A percentile compares a stretch with the other conserved stretches of the same genome.
These are phyloP conservation scores for Myotis findleyi DNA, from an alignment of 2,797 vertebrate genomes.

Conservation along the genomic window DNA sequence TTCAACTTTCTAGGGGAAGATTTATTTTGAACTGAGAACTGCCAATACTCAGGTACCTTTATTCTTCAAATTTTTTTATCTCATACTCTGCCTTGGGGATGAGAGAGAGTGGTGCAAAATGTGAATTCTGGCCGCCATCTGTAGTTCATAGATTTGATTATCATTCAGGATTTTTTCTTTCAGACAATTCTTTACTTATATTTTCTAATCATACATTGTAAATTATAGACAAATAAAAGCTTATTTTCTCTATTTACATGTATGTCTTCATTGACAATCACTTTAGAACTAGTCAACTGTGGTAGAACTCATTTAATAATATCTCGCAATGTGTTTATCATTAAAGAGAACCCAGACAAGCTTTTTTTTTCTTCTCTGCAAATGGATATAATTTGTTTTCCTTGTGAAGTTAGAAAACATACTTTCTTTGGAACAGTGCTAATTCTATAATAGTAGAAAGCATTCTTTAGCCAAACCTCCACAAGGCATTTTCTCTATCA, in stretches of 20 bases:
- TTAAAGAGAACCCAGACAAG: background rate
- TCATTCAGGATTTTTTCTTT: background rate
- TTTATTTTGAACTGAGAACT: slow-evolving; percentile 25
- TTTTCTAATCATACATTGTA: background rate
- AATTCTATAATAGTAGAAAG: background rate
- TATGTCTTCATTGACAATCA: slow-evolving; percentile 7
- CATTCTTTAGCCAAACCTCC: background rate
- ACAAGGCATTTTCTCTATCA: background rate
- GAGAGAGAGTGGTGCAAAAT: background rate
- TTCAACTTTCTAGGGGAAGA: background rate
- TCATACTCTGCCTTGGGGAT: background rate
- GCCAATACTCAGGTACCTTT: background rate
- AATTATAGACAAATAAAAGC: slow-evolving; percentile 28
- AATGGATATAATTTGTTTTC: slow-evolving; percentile 15
- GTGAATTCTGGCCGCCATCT: slow-evolving; percentile 36
- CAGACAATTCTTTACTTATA: background rate
- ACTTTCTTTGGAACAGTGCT: background rate
- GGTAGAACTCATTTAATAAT: slow-evolving; percentile 47
- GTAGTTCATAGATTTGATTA: slow-evolving; percentile 20
- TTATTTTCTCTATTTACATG: slow-evolving; percentile 25
- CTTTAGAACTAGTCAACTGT: slow-evolving; percentile 28
- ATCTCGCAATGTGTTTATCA: background rate
- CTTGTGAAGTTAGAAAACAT: background rate
- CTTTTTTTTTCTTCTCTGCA: background rate
- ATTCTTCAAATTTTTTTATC: background rate